phyloP scores from a whole-genome alignment of 1,140 invertebrate species.

The Pseudomyrmex concolor region DNA sequence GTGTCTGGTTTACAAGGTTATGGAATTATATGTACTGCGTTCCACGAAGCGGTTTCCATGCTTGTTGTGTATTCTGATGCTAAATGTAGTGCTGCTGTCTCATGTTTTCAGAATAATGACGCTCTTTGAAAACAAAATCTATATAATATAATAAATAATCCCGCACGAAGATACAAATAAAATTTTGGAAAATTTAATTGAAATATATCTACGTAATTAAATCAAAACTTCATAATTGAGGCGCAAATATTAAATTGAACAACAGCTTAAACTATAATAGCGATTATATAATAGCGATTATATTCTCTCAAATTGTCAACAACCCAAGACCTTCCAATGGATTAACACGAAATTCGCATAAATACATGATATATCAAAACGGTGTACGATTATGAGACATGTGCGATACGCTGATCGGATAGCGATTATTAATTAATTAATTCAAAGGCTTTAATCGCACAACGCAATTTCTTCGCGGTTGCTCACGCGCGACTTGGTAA shows the following conservation, averaged over 20 bases:
- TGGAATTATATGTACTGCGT: constrained; percentile 6
- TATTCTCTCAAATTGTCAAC: neutral
- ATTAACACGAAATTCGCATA: constrained; percentile 7
- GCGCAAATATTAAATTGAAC: too few species aligned
- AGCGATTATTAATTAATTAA: constrained; percentile 31
- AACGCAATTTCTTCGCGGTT: neutral
- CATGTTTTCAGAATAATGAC: neutral
- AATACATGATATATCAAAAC: neutral
- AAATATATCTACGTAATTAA: too few species aligned
- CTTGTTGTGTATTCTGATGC: neutral
- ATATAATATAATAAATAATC: neutral
- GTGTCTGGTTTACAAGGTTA: constrained; percentile 33
- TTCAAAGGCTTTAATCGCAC: constrained; percentile 16
- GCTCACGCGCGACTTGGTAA: neutral
- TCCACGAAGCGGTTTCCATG: constrained; percentile 2
- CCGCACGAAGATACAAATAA: too few species aligned
- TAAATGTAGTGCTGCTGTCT: neutral
- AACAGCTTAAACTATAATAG: too few species aligned
- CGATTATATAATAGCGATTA: neutral
- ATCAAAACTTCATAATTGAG: too few species aligned
- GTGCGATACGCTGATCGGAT: neutral
- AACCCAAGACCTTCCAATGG: neutral
- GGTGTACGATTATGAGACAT: neutral
- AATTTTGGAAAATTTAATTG: too few species aligned
- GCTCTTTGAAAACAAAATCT: neutral